Evolutionary conservation across 2,888 invertebrate species (phyloP).

Genomic region (Chromoteleia sp.): DNA sequence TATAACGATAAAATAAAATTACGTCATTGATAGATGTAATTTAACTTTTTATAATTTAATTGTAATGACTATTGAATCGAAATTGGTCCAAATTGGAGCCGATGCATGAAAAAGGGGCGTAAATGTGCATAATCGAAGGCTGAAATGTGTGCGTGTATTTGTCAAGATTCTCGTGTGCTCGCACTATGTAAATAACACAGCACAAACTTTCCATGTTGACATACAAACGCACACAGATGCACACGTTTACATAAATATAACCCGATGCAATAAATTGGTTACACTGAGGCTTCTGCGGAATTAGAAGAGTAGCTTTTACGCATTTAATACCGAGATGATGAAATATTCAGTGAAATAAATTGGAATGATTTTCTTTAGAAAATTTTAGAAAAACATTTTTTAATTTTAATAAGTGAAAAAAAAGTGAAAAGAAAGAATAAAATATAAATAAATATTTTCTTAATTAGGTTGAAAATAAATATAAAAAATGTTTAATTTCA

Average conservation of each 20-base stretch:
- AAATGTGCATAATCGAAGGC: constrained; percentile 7
- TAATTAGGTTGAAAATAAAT: too few species aligned
- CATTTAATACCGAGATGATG: constrained; percentile 17
- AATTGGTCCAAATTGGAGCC: not conserved
- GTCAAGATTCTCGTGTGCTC: constrained; percentile 19
- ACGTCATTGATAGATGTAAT: not conserved
- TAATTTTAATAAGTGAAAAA: not conserved
- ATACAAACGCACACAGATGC: constrained; percentile 20
- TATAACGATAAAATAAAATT: not conserved
- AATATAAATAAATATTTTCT: too few species aligned
- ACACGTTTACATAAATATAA: constrained; percentile 38
- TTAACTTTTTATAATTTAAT: not conserved
- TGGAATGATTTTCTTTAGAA: not conserved
- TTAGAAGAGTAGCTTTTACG: constrained; percentile 36
- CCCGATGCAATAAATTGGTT: constrained; percentile 44
- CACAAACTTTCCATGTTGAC: constrained; percentile 48
- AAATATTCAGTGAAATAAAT: constrained; percentile 17
- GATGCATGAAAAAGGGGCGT: constrained; percentile 17
- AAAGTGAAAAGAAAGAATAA: too few species aligned
- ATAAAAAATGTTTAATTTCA: too few species aligned
- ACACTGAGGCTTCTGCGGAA: constrained; percentile 29
- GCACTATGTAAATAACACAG: constrained; percentile 36
- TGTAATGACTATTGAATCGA: not conserved
- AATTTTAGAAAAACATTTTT: not conserved
- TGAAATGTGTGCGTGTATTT: constrained; percentile 14